These are phyloP conservation scores for Drosophila bunnanda DNA, from an alignment of 2,888 invertebrate genomes.

Conservation along the genomic window DNA sequence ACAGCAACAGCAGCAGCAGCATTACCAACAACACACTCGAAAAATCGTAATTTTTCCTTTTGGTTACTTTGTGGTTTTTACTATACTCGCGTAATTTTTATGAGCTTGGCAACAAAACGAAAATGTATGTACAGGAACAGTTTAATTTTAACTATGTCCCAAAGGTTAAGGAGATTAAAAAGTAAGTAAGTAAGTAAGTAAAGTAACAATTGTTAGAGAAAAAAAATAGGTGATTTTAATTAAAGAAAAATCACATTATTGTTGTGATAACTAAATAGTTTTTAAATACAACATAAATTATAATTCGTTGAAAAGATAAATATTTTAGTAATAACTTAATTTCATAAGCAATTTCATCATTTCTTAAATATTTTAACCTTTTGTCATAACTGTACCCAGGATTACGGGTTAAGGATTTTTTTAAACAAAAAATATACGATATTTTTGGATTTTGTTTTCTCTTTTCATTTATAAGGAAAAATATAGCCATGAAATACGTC, in stretches of 20 bases:
- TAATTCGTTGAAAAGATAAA: too few species aligned
- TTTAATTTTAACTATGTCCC: slow-evolving; percentile 16
- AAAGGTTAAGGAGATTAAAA: background rate
- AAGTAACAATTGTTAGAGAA: background rate
- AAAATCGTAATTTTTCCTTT: slow-evolving; percentile 18
- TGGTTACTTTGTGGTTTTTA: slow-evolving; percentile 37
- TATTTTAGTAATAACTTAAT: too few species aligned
- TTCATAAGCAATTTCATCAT: too few species aligned
- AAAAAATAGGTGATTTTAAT: background rate
- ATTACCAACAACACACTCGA: slow-evolving; percentile 21
- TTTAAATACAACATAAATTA: too few species aligned
- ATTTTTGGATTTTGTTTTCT: too few species aligned
- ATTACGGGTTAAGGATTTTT: background rate
- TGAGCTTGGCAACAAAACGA: slow-evolving; percentile 18
- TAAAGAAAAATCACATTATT: background rate
- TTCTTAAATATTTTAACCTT: background rate
- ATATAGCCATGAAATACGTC: too few species aligned
- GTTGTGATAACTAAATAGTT: background rate
- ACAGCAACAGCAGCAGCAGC: too few species aligned
- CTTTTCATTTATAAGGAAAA: too few species aligned
- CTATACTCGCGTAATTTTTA: slow-evolving; percentile 26
- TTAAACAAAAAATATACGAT: too few species aligned
- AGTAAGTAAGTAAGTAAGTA: too few species aligned
- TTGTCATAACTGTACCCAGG: background rate
- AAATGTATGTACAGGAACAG: background rate